phyloP scores from a whole-genome alignment of 2,888 invertebrate species.

The Poecilus cupreus region DNA sequence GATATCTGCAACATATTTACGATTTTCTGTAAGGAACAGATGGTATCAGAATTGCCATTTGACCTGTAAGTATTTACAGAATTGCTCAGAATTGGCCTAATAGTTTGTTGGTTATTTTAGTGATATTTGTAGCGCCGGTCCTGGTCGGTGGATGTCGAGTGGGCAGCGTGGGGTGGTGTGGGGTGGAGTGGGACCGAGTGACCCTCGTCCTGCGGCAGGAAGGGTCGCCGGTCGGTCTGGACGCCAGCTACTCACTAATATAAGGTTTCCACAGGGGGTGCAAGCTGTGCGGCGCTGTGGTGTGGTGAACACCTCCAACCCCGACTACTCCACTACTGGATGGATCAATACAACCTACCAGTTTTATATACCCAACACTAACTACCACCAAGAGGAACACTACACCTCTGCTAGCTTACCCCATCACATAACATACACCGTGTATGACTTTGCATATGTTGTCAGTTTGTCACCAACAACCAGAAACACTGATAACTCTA shows the following conservation, averaged over 20 bases:
- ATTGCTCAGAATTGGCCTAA: no score
- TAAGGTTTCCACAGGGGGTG: conserved; percentile 66
- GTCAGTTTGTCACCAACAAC: no score
- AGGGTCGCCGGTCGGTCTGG: conserved; percentile 63
- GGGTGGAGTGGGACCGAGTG: conserved; percentile 58
- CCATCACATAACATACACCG: no score
- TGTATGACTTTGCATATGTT: no score
- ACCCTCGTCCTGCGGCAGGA: conserved; percentile 56
- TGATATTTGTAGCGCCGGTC: neutral
- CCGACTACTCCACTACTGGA: conserved; percentile 10
- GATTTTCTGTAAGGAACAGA: no score
- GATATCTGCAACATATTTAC: no score
- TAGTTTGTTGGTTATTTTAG: no score
- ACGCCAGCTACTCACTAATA: conserved; percentile 67
- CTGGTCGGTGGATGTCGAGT: neutral
- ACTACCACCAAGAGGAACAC: neutral
- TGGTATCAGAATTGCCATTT: no score
- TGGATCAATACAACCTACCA: conserved; percentile 43
- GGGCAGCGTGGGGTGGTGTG: neutral
- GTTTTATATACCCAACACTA: conserved; percentile 25
- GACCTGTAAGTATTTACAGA: no score
- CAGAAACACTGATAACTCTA: no score
- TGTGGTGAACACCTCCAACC: conserved; percentile 42
- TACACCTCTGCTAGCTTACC: neutral
- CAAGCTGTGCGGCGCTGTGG: conserved; percentile 61